phyloP scores from a whole-genome alignment of 1,140 invertebrate species.

The Hyles vespertilio region DNA sequence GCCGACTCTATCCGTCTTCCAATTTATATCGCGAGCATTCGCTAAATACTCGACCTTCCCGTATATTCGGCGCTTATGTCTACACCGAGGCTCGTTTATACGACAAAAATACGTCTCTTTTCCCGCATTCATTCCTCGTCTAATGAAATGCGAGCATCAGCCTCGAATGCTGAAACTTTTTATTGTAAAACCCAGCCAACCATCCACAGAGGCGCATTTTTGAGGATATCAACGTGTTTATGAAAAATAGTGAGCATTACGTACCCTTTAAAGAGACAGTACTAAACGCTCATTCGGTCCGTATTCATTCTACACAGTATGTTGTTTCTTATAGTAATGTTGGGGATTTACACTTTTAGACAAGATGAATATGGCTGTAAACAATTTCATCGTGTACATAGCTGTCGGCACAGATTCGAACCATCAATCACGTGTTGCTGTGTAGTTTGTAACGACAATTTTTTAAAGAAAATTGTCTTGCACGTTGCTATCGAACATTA shows the following conservation, averaged over 20 bases:
- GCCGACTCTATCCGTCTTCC: constrained; percentile 42
- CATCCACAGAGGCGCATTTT: constrained; percentile 23
- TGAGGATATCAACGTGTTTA: constrained; percentile 40
- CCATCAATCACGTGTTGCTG: too few species aligned
- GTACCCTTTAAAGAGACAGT: not conserved
- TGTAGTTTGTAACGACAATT: too few species aligned
- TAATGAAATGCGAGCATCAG: constrained; percentile 48
- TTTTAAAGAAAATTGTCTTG: too few species aligned
- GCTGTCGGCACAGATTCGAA: too few species aligned
- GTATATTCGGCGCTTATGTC: constrained; percentile 33
- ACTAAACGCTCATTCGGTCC: not conserved
- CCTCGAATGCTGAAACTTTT: constrained; percentile 43
- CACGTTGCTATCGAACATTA: too few species aligned
- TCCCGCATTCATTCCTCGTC: constrained; percentile 45
- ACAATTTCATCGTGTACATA: too few species aligned
- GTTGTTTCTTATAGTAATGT: too few species aligned
- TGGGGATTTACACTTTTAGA: too few species aligned
- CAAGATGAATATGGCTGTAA: too few species aligned
- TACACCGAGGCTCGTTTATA: constrained; percentile 10
- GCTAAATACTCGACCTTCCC: constrained; percentile 25
- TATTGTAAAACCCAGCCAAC: constrained; percentile 33
- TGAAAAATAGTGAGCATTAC: constrained; percentile 41
- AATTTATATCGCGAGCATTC: constrained; percentile 41
- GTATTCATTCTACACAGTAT: too few species aligned
- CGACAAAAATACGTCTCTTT: constrained; percentile 30